Conservation (phyloP, 2,888 invertebrate species). For the Tetramorium bicarinatum region DNA sequence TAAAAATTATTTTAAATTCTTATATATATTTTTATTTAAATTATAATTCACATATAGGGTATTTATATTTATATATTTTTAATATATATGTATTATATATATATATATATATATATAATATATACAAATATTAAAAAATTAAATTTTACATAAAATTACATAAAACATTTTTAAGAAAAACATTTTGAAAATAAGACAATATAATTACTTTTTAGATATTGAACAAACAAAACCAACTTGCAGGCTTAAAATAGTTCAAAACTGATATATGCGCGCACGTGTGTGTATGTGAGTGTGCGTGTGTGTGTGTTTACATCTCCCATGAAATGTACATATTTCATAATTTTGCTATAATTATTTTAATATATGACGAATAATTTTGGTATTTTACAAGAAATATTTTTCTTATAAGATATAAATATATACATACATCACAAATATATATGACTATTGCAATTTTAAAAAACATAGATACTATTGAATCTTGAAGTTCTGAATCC, state of each 20-base stretch:
- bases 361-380: slow-evolving; percentile 8
- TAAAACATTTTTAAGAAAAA: not conserved
- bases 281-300: too few species aligned
- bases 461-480: slow-evolving; percentile 65
- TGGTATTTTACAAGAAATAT: slow-evolving; percentile 18
- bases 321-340: slow-evolving; percentile 15
- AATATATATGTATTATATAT: not conserved
- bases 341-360: slow-evolving; percentile 27
- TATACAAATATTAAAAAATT: not conserved
- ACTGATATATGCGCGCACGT: not conserved
- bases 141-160: too few species aligned
- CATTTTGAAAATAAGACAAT: not conserved
- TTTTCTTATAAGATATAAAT: slow-evolving; percentile 7
- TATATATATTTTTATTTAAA: not conserved
- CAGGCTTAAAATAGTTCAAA: slow-evolving; percentile 29
- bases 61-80: not conserved
- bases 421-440: slow-evolving; percentile 21
- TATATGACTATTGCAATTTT: slow-evolving; percentile 50
- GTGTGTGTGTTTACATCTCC: not conserved
- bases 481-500: slow-evolving; percentile 21
- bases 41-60: not conserved
- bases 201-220: not conserved
- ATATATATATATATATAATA: not conserved
- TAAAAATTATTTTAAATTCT: slow-evolving; percentile 10
- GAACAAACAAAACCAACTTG: not conserved